Base-by-base conservation (phyloP, 2,113 vertebrate species). In the Podilymbus podiceps region DNA sequence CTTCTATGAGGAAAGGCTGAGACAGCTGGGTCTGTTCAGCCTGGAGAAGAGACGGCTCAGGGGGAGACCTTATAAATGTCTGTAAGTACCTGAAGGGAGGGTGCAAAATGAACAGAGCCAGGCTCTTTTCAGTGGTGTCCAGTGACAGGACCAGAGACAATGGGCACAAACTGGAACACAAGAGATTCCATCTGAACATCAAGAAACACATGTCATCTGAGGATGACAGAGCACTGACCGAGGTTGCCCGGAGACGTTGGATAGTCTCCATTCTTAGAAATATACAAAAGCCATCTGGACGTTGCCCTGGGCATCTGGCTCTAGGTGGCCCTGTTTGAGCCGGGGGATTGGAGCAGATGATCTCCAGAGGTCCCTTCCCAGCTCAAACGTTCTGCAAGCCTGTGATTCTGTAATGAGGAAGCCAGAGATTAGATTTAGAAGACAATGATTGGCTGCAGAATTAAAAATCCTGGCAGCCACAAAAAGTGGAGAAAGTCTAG, bases 251-350 rank as follows among this genome's bases (percentile, higher is more conserved):
- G 35, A 33, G 27, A 53, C 10, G 3, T 25, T 23, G 9, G 46
- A 23, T 23, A 15, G 24, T 33, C 15, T 52, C 28, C 33, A 28
- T 47, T 12, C 71, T 25, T 69, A 12, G 11, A 69, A 19, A 55
- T 6, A 49, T 25, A n/a, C 19, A 53, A 75, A 82, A 89, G 25
- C 15, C 23, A 17, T 33, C 27, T 62, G 27, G 19, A 46, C 30
- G 7, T 30, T 15, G 11, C 3, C 5, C 0, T 64, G 42, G 58
- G 15, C 58, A 58, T 64, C 3, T 1, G 1, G 30, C 10, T 66
- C 8, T 33, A 20, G 9, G 31, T 33, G 59, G 35, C 5, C 44
- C 22, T 62, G 18, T n/a, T 55, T 25, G 15, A 81, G 35, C 15
- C 44, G 15, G 9, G 12, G 8, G 1, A 2, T 53, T 74, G 28